Conservation (phyloP, 1,140 invertebrate genomes). For the Charaxes varanes region DNA sequence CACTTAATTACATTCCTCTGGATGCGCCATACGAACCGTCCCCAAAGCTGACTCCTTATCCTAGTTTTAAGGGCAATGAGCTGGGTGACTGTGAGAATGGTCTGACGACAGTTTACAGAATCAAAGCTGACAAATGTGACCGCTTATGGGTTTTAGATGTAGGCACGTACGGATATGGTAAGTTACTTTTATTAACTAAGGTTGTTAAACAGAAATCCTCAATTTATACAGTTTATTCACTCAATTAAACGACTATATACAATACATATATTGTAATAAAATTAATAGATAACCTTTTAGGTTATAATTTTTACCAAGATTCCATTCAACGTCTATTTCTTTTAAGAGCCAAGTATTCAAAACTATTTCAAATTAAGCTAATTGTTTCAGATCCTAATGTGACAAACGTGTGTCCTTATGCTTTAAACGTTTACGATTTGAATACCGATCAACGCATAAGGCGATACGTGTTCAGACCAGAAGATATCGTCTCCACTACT, state of each 20-base stretch:
- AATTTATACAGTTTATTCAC: no score
- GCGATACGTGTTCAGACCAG: slow-evolving; percentile 80
- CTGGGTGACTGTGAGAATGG: slow-evolving; percentile 83
- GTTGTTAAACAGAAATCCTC: no score
- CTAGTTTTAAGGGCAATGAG: slow-evolving; percentile 82
- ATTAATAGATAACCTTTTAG: no score
- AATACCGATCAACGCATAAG: slow-evolving; percentile 81
- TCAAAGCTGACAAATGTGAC: slow-evolving; percentile 83
- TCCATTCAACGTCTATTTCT: no score
- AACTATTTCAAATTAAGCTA: no score
- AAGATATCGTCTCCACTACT: slow-evolving; percentile 83
- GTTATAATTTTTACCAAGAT: no score
- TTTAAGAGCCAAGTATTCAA: no score
- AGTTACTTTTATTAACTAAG: slow-evolving; percentile 19
- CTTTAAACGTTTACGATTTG: slow-evolving; percentile 84
- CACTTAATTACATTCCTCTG: slow-evolving; percentile 85
- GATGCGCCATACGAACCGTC: slow-evolving; percentile 77
- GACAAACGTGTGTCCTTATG: slow-evolving; percentile 82
- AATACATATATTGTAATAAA: slow-evolving; percentile 5
- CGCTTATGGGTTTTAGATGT: slow-evolving; percentile 88
- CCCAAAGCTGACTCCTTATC: slow-evolving; percentile 84
- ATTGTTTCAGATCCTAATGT: slow-evolving; percentile 65
- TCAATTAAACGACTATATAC: no score
- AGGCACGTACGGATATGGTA: slow-evolving; percentile 85
- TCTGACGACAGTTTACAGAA: slow-evolving; percentile 84